A percentile compares a stretch with the other conserved stretches of the same genome.
These are phyloP conservation scores for Discoglossus pictus DNA, from an alignment of 2,797 vertebrate species.

Conservation along the genomic window DNA sequence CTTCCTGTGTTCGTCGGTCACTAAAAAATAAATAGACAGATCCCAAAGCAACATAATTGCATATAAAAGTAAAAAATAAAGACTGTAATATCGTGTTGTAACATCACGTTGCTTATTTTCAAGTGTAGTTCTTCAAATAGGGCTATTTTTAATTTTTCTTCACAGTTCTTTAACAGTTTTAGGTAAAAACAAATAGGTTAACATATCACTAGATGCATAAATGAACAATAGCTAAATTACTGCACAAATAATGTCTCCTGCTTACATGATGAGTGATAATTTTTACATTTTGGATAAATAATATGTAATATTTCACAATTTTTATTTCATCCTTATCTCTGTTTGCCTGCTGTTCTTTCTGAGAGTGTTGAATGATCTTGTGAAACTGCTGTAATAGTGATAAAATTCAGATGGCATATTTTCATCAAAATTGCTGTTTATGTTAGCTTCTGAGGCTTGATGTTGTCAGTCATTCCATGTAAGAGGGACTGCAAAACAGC, in stretches of 20 bases:
- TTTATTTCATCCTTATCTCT: conserved; percentile 2
- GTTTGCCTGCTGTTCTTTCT: conserved; percentile 6
- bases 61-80: too few relatives aligned
- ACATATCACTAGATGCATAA: not conserved
- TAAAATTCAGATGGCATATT: conserved; percentile 23
- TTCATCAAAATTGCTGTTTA: conserved; percentile 22
- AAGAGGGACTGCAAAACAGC: conserved; percentile 6
- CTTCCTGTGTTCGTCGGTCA: too few relatives aligned
- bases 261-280: not conserved
- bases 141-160: too few relatives aligned
- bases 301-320: not conserved
- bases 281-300: not conserved
- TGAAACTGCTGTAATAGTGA: conserved; percentile 9
- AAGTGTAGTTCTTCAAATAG: too few relatives aligned
- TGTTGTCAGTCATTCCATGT: conserved; percentile 20
- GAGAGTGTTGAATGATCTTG: not conserved
- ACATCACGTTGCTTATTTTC: too few relatives aligned
- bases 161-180: too few relatives aligned
- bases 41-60: too few relatives aligned
- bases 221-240: not conserved
- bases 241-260: not conserved
- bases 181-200: not conserved
- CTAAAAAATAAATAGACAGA: too few relatives aligned
- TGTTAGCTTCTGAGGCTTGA: conserved; percentile 3
- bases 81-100: too few relatives aligned